Evolutionary conservation across 2,888 invertebrate species (phyloP).

Genomic region (Taphrorychus bicolor): DNA sequence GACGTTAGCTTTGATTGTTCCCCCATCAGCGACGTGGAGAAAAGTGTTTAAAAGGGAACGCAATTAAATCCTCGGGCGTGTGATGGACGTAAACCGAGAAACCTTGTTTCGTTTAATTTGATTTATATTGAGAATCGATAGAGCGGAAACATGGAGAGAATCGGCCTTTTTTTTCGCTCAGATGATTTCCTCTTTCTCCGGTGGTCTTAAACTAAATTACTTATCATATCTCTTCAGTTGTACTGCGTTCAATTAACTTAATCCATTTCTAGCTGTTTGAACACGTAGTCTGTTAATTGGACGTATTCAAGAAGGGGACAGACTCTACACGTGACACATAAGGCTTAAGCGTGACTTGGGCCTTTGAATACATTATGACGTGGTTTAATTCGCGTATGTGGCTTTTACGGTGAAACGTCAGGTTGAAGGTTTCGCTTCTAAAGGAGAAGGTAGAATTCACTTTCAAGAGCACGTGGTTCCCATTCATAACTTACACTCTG

Average conservation of each 20-base stretch:
- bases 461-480: not conserved
- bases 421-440: not conserved
- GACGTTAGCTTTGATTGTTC: constrained; percentile 17
- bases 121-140: constrained; percentile 19
- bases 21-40: constrained; percentile 17
- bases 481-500: not conserved
- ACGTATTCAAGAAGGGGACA: not conserved
- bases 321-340: constrained; percentile 1
- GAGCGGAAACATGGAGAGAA: constrained; percentile 1
- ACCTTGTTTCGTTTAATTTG: constrained; percentile 23
- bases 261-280: not conserved
- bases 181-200: not conserved
- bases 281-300: not conserved
- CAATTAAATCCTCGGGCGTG: constrained; percentile 23
- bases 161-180: constrained; percentile 1
- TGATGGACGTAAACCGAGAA: constrained; percentile 20
- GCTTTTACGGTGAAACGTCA: not conserved
- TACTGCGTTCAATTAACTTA: not conserved
- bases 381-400: not conserved
- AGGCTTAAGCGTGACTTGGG: not conserved
- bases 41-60: constrained; percentile 25
- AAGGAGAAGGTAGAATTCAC: not conserved
- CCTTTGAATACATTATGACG: not conserved
- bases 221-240: not conserved
- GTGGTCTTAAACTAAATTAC: not conserved